A percentile compares a stretch with the other conserved stretches of the same genome.
Evolutionary conservation across 2,888 invertebrate genomes (phyloP).

Genomic region (Drosophila nr. medialis): DNA sequence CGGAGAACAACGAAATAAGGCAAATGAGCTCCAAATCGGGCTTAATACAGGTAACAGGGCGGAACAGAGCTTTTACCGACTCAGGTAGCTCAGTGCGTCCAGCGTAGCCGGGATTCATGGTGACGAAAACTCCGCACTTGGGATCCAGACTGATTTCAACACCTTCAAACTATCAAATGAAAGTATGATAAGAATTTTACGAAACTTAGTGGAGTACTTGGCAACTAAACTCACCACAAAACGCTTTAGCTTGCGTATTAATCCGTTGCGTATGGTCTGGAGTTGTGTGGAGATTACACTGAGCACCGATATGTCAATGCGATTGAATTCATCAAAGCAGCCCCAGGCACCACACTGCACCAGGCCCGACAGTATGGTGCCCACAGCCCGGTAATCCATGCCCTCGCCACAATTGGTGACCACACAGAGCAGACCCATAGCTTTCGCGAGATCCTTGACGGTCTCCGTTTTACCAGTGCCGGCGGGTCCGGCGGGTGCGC

Average conservation of each 20-base stretch:
- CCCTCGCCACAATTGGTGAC: constrained; percentile 97
- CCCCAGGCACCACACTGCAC: constrained; percentile 93
- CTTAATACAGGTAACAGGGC: constrained; percentile 96
- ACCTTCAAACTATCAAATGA: constrained; percentile 89
- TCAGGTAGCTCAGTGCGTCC: constrained; percentile 96
- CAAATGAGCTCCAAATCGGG: constrained; percentile 97
- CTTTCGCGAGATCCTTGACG: constrained; percentile 95
- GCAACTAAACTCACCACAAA: constrained; percentile 88
- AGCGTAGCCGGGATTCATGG: constrained; percentile 98
- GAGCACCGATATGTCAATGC: constrained; percentile 95
- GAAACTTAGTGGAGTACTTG: rapidly evolving
- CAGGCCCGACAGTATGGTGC: constrained; percentile 88
- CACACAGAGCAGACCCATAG: constrained; percentile 92
- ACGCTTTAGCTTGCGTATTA: constrained; percentile 90
- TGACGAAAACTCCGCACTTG: constrained; percentile 96
- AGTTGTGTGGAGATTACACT: constrained; percentile 97
- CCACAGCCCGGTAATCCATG: constrained; percentile 95
- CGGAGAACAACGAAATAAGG: constrained; percentile 95
- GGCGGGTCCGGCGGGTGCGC: constrained; percentile 92
- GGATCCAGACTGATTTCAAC: constrained; percentile 92
- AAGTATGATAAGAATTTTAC: rapidly evolving
- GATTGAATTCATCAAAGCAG: constrained; percentile 97
- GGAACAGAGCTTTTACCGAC: constrained; percentile 95
- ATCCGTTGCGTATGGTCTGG: constrained; percentile 94
- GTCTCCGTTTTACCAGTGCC: constrained; percentile 93